Evolutionary conservation across 2,888 invertebrate species (phyloP), one percentile per base, ranked within the genome.

Genomic region (Drosophila neonasuta): DNA sequence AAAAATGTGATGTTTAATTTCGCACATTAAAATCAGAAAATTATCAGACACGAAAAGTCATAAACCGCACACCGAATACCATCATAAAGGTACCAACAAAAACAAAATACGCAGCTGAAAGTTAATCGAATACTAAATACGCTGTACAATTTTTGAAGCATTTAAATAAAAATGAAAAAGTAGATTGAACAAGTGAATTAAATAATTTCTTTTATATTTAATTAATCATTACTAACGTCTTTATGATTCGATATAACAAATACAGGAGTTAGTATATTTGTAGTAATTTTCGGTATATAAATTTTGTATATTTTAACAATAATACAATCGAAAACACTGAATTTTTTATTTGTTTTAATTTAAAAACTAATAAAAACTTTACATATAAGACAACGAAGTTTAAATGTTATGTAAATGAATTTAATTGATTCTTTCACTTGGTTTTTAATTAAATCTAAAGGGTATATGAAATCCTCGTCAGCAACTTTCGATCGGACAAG

Each of bases 1-100:
- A 89, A 88, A 89, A 89, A 89, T 89, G 88, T 89, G 88, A 89
- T 89, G 88, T 88, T 88, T 88, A 87, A 88, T 86, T 89, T 88
- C 86, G 88, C 89, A 88, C 89, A 89, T 89, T 88, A 89, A 89
- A 88, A 86, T 83, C 83, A 74, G 72, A 77, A 89, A 89, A 86
- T 89, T 89, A 88, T 89, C 89, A 87, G 89, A 88, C 88, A 87
- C 81, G 77, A 81, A 82, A 78, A 86, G 74, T 77, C 88, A 84
- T 89, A 89, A 89, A 89, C 83, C 86, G 79, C 85, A 85, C 86
- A 85, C 80, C 78, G 74, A 81, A 89, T 83, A 79, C 86, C 36
- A 42, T 36, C 77, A 63, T 63, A 56, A 71, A 68, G 56, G 34
- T 44, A 61, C 32, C 54, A 66, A 48, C 41, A 59, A 65, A 39